These are phyloP conservation scores for Anguilla marmorata DNA, from an alignment of 2,797 vertebrate genomes.

Conservation along the genomic window DNA sequence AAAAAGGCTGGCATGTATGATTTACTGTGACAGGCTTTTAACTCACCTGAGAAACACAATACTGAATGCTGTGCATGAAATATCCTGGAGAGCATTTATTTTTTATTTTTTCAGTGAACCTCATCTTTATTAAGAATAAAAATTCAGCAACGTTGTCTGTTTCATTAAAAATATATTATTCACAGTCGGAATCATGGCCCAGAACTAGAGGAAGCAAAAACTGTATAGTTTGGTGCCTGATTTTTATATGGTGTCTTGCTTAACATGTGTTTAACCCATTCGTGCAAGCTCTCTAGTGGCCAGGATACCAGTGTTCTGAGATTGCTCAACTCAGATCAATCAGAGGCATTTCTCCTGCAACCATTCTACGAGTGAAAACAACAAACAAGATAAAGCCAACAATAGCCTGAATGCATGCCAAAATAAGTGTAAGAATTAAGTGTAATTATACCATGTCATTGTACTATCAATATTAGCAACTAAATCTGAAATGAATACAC, in stretches of 20 bases:
- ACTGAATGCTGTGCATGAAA: not conserved
- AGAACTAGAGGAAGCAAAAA: not conserved
- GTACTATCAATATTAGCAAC: too few species aligned
- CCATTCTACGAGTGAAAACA: too few species aligned
- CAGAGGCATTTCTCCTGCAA: too few species aligned
- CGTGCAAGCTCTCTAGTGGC: too few species aligned
- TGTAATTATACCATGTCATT: too few species aligned
- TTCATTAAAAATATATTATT: not conserved
- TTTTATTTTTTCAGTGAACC: not conserved
- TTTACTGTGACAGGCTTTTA: conserved; percentile 16
- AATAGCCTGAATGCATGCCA: too few species aligned
- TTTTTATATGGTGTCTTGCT: not conserved
- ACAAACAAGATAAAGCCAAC: too few species aligned
- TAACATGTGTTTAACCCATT: not conserved
- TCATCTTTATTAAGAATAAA: not conserved
- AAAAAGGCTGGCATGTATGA: conserved; percentile 1
- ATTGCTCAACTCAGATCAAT: too few species aligned
- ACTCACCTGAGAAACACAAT: conserved; percentile 1
- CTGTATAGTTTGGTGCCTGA: not conserved
- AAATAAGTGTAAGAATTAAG: too few species aligned
- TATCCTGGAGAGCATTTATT: not conserved
- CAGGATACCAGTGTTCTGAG: too few species aligned
- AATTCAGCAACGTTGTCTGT: not conserved
- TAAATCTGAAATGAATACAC: too few species aligned
- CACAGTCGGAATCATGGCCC: not conserved